phyloP scores from a whole-genome alignment of 2,797 vertebrate species.

The Ceyx erithaca region DNA sequence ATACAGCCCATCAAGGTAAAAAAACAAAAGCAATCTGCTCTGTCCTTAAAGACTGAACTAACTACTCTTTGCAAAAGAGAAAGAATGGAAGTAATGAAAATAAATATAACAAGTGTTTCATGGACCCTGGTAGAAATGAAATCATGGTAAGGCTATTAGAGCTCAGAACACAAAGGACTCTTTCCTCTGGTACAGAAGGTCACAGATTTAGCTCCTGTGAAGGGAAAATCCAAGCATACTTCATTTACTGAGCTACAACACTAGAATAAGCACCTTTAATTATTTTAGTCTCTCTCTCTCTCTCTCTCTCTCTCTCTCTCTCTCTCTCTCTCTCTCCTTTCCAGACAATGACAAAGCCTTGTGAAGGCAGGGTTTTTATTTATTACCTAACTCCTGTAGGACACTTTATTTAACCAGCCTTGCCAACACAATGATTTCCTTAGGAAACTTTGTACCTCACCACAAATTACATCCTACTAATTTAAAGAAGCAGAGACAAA shows the following conservation, averaged over 20 bases:
- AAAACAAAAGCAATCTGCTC: not conserved
- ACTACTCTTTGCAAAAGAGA: not conserved
- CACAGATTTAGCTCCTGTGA: not conserved
- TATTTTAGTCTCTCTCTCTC: conserved; percentile 41
- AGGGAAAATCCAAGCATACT: conserved; percentile 50
- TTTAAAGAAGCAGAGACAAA: not conserved
- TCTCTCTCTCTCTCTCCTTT: conserved; percentile 20
- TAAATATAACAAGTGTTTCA: conserved; percentile 15
- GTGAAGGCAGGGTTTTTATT: conserved; percentile 13
- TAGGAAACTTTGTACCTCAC: conserved; percentile 33
- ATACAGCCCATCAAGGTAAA: not conserved
- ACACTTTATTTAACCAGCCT: conserved; percentile 17
- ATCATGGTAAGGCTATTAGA: not conserved
- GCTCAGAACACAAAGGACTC: conserved; percentile 26
- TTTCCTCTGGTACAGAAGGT: conserved; percentile 31
- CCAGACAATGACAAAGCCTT: conserved; percentile 40
- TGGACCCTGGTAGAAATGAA: conserved; percentile 13
- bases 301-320: not conserved
- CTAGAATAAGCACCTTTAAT: conserved; percentile 61
- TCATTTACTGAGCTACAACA: conserved; percentile 1
- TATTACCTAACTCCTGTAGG: conserved; percentile 46
- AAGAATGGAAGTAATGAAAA: conserved; percentile 7
- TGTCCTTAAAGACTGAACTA: not conserved
- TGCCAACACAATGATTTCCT: conserved; percentile 44
- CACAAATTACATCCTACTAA: not conserved